Percentiles rank a stretch among this genome's conserved stretches.
These are phyloP conservation scores for Protobothrops flavoviridis DNA, from an alignment of 2,113 vertebrate species.

Conservation along the genomic window DNA sequence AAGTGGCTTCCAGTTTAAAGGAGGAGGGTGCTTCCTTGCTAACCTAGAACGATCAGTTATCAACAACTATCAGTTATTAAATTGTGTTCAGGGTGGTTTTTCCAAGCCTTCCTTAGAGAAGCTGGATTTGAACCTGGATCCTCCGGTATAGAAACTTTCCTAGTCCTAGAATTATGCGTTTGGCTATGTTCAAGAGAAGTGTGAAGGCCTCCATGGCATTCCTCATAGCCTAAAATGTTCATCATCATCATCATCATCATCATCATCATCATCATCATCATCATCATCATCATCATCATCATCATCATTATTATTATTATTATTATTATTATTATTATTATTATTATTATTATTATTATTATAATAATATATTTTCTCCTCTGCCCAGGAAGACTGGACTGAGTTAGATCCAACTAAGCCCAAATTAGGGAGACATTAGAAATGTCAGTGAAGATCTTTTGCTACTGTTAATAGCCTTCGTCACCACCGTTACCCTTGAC, in stretches of 20 bases:
- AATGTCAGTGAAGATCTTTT: neutral
- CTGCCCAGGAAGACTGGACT: neutral
- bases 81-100: neutral
- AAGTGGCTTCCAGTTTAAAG: neutral
- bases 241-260: too few species aligned
- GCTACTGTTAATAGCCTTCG: neutral
- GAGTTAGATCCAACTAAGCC: neutral
- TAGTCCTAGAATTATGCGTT: neutral
- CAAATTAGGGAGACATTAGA: neutral
- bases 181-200: neutral
- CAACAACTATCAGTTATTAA: neutral
- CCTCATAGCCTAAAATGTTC: neutral
- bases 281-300: too few species aligned
- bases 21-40: neutral
- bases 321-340: too few species aligned
- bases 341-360: too few species aligned
- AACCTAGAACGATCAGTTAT: neutral
- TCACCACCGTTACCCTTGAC: neutral
- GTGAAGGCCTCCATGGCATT: neutral
- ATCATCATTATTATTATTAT: too few species aligned
- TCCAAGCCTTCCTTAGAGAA: neutral
- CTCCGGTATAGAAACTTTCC: neutral
- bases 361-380: neutral
- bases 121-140: neutral
- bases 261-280: too few species aligned